Conservation (phyloP, 1,140 invertebrate species). For the Aricia agestis region DNA sequence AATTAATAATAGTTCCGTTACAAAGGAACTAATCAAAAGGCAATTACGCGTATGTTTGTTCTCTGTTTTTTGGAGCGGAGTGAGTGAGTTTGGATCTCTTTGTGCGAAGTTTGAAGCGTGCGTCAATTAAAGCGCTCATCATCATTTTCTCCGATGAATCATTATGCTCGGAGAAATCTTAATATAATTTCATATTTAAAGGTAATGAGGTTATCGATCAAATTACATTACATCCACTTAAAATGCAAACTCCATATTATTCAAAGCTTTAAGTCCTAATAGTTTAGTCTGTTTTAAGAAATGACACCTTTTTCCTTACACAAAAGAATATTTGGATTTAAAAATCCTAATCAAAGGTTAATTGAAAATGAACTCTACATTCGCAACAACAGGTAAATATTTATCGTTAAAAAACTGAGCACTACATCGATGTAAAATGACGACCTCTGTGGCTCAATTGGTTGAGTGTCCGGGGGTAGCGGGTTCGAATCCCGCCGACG, state of each 20-base stretch:
- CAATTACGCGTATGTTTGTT: conserved; percentile 22
- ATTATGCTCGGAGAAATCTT: neutral
- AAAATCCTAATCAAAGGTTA: too few relatives aligned
- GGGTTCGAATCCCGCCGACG: too few relatives aligned
- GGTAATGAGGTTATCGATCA: neutral
- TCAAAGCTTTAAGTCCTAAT: too few relatives aligned
- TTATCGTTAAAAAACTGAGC: too few relatives aligned
- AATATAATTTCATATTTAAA: neutral
- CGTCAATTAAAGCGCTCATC: conserved; percentile 5
- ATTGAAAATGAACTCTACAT: too few relatives aligned
- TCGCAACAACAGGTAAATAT: too few relatives aligned
- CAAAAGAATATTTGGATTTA: too few relatives aligned
- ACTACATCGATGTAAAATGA: too few relatives aligned
- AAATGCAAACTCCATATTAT: neutral
- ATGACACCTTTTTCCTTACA: too few relatives aligned
- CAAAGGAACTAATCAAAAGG: conserved; percentile 23
- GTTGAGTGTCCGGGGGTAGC: too few relatives aligned
- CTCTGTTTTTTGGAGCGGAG: conserved; percentile 11
- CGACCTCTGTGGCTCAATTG: too few relatives aligned
- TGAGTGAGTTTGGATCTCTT: neutral
- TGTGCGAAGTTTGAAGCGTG: neutral
- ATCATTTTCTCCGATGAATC: conserved; percentile 7
- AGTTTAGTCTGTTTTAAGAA: too few relatives aligned
- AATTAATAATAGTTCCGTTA: conserved; percentile 22
- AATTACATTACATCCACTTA: neutral